A percentile compares a stretch with the other conserved stretches of the same genome.
Evolutionary conservation across 1,140 invertebrate genomes (phyloP).

Genomic region (Cotesia typhae): DNA sequence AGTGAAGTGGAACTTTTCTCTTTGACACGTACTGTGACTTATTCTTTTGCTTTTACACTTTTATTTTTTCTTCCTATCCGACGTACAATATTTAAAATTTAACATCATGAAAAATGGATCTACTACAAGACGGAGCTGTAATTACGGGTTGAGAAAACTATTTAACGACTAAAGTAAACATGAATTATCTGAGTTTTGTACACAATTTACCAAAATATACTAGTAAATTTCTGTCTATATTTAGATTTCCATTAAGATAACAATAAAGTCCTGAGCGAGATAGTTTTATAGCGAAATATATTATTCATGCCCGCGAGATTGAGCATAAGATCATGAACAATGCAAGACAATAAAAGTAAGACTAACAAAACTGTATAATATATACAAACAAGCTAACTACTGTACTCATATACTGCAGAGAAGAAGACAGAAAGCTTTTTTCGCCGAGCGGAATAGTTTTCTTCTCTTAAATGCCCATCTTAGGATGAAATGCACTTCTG

Average conservation of each 20-base stretch:
- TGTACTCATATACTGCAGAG: no score
- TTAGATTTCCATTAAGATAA: conserved; percentile 31
- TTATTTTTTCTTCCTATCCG: not conserved
- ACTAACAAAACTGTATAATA: not conserved
- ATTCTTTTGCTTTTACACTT: not conserved
- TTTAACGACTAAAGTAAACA: no score
- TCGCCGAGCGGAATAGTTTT: not conserved
- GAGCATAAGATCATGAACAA: conserved; percentile 3
- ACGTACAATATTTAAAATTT: not conserved
- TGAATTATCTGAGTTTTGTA: no score
- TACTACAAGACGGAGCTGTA: no score
- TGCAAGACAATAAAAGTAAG: not conserved
- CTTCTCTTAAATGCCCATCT: conserved; percentile 25
- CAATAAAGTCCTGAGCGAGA: not conserved
- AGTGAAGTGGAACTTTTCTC: conserved; percentile 17
- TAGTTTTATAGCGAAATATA: conserved; percentile 22
- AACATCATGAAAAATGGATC: not conserved
- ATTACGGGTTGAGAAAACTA: no score
- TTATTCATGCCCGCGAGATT: conserved; percentile 2
- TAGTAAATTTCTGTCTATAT: not conserved
- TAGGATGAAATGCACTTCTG: conserved; percentile 24
- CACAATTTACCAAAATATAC: no score
- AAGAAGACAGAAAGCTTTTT: conserved; percentile 24
- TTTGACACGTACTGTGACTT: conserved; percentile 14
- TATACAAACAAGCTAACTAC: conserved; percentile 2